Percentiles rank a stretch among this genome's conserved stretches.
Evolutionary conservation across 2,888 invertebrate genomes (phyloP).

Genomic region (Phyto melanocephala): DNA sequence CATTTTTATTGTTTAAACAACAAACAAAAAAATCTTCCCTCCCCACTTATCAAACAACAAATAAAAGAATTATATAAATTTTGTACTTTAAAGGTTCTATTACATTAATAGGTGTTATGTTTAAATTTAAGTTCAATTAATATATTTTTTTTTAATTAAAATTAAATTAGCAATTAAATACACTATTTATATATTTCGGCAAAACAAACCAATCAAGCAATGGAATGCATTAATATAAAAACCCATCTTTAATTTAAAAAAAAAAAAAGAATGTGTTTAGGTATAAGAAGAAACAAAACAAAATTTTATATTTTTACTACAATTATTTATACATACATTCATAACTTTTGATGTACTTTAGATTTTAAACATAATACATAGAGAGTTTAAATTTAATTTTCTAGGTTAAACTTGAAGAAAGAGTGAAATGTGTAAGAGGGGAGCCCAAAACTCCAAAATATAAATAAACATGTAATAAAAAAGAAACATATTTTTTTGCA

Average conservation of each 20-base stretch:
- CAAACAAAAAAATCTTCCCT: background rate
- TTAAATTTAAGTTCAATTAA: conserved; percentile 44
- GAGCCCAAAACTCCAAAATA: conserved; percentile 8
- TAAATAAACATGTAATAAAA: background rate
- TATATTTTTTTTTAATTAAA: conserved; percentile 23
- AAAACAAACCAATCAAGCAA: conserved; percentile 18
- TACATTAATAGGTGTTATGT: conserved; percentile 64
- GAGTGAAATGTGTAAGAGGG: background rate
- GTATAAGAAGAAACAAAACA: background rate
- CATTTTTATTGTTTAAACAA: background rate
- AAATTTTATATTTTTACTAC: conserved; percentile 18
- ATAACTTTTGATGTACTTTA: conserved; percentile 41
- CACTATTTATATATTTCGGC: conserved; percentile 4
- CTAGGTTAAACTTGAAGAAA: conserved; percentile 35
- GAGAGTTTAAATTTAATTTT: conserved; percentile 36
- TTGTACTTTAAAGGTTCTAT: conserved; percentile 54
- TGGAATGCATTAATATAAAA: background rate
- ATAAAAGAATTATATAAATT: conserved; percentile 3
- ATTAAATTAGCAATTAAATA: background rate
- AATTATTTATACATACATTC: background rate
- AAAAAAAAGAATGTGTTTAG: background rate
- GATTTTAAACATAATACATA: conserved; percentile 37
- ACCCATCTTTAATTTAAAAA: conserved; percentile 39
- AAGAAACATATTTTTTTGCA: conserved; percentile 23
- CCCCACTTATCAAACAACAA: background rate